Evolutionary conservation across 2,113 vertebrate genomes (phyloP), one percentile per base, ranked within the genome.

Genomic region (Scortum barcoo): DNA sequence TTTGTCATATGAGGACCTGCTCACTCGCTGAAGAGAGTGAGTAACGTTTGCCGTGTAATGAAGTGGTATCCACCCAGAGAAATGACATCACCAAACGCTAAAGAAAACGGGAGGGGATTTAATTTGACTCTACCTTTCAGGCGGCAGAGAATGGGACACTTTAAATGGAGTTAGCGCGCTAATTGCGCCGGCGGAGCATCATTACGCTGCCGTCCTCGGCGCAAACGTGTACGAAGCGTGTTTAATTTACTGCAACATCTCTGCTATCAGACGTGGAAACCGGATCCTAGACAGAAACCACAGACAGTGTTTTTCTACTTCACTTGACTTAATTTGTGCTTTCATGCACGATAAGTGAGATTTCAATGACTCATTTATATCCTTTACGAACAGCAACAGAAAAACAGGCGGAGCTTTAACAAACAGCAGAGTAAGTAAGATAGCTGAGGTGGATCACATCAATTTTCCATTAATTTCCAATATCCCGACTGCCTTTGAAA

Each of bases 61-160:
- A 90, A 86, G 91, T 86, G 94, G 94, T 93, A 93, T 92, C 90
- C 92, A 94, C 95, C 93, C 85, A 85, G 95, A 96, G 95, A 95
- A 96, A 95, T 95, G 94, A 95, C 93, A 42, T 82, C 78, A 88
- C 81, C 87, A 90, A 92, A 89, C 56, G 30, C 76, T 71, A 80
- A 78, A 62, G 61, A 26, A 26, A 75, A 77, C 56, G n/a, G 7
- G 48, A 76, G 62, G 20, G 67, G 58, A 82, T 69, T 19, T 78
- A 79, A 84, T 80, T 54, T 60, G 81, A 62, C 11, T 38, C 80
- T 33, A 62, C 22, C 44, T 80, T 90, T 75, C 24, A 46, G 7
- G 7, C 36, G 40, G 63, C 26, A 51, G 74, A 80, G 48, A 51
- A 63, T 7, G 24, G 78, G 61, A 84, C 89, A 83, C 79, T 77